Percentiles rank a stretch among this genome's conserved stretches.
Evolutionary conservation across 2,888 invertebrate genomes (phyloP).

Genomic region (Neria commutata): DNA sequence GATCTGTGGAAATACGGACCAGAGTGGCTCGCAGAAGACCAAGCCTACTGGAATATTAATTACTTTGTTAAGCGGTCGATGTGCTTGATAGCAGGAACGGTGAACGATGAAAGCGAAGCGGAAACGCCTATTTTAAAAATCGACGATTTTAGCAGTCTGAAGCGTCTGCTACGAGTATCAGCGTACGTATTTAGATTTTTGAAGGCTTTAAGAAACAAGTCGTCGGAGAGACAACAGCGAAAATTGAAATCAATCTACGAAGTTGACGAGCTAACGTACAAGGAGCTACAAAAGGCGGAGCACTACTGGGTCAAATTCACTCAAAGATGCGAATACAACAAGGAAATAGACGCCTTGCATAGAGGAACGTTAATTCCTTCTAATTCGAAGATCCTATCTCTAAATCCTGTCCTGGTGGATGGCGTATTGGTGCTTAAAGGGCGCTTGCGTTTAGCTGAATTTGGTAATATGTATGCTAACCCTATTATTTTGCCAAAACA

Average conservation of each 20-base stretch:
- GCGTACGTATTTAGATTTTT: background rate
- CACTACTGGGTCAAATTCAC: background rate
- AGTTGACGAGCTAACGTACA: background rate
- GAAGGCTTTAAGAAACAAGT: background rate
- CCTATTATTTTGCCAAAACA: constrained; percentile 10
- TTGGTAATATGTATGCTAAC: too few relatives aligned
- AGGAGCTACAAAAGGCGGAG: background rate
- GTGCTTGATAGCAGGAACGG: background rate
- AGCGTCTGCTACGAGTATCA: background rate
- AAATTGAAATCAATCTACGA: constrained; percentile 2
- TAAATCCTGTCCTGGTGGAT: background rate
- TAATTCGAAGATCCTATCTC: too few relatives aligned
- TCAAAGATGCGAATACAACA: background rate
- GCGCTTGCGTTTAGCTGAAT: too few relatives aligned
- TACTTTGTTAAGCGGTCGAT: background rate
- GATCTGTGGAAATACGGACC: background rate
- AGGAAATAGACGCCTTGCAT: background rate
- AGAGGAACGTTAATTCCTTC: too few relatives aligned
- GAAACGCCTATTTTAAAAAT: background rate
- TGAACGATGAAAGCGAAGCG: background rate
- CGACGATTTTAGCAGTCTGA: background rate
- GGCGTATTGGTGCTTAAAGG: background rate
- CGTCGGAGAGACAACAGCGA: background rate
- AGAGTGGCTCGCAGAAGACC: background rate
- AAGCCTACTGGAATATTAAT: background rate